A percentile compares a stretch with the other conserved stretches of the same genome.
Conservation (phyloP, 2,888 invertebrate species). For the Thysanoteuthis rhombus region DNA sequence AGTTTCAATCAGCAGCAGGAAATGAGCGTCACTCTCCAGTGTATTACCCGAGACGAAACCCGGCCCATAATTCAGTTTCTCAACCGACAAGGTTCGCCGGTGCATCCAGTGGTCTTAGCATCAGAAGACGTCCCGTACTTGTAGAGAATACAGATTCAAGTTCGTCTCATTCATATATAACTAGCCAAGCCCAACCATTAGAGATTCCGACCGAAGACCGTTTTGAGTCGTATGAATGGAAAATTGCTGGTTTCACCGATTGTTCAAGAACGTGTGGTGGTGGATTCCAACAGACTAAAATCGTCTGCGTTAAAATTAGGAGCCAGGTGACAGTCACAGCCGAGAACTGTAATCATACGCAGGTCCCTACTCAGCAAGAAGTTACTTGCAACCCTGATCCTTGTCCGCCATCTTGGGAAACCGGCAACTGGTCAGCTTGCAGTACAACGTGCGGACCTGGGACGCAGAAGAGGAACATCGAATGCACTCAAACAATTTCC, state of each 20-base stretch:
- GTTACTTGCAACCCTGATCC: constrained; percentile 23
- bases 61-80: neutral
- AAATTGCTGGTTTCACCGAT: constrained; percentile 27
- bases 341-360: constrained; percentile 29
- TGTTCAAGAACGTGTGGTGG: constrained; percentile 29
- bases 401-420: constrained; percentile 30
- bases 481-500: constrained; percentile 25
- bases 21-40: neutral
- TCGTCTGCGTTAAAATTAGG: constrained; percentile 30
- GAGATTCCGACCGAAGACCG: neutral
- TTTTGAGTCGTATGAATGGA: constrained; percentile 26
- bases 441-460: constrained; percentile 28
- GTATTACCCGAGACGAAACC: neutral
- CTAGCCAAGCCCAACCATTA: neutral
- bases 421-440: constrained; percentile 20
- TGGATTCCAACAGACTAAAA: constrained; percentile 30
- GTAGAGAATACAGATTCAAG: neutral
- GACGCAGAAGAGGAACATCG: constrained; percentile 13
- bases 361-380: constrained; percentile 13
- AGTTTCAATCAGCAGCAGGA: neutral
- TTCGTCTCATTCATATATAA: neutral
- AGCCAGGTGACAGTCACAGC: constrained; percentile 33
- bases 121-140: neutral
- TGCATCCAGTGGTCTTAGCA: neutral
- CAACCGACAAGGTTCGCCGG: neutral